A percentile compares a stretch with the other conserved stretches of the same genome.
These are phyloP conservation scores for Microtus pennsylvanicus DNA, from an alignment of 2,113 vertebrate genomes.

Conservation along the genomic window DNA sequence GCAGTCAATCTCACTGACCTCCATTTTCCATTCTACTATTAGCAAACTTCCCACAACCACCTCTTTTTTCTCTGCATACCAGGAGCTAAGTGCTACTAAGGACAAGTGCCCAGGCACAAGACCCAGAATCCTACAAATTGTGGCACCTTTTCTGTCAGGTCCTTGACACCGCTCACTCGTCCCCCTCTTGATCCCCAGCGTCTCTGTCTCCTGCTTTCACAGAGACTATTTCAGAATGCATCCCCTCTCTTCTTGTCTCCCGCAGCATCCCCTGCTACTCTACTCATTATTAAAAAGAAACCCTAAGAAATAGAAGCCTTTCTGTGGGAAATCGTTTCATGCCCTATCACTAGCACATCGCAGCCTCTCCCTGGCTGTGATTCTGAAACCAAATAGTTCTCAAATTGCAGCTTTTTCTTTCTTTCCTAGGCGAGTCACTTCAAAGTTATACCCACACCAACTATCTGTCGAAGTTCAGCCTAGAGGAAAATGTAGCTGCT, in stretches of 20 bases:
- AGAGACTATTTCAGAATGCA: slow-evolving; percentile 40
- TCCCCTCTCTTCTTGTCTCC: not conserved
- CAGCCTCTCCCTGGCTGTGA: not conserved
- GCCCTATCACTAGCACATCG: not conserved
- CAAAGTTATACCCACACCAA: not conserved
- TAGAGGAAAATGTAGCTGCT: not conserved
- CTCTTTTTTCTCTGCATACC: not conserved
- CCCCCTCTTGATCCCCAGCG: not conserved
- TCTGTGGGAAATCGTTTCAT: not conserved
- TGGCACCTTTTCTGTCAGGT: not conserved
- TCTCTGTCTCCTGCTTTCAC: not conserved
- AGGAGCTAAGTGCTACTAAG: not conserved
- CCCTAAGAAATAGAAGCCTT: slow-evolving; percentile 1
- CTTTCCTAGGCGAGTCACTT: not conserved
- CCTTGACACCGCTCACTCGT: not conserved
- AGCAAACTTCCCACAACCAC: not conserved
- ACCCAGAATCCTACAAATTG: not conserved
- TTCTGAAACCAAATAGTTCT: slow-evolving; percentile 22
- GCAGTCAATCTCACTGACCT: not conserved
- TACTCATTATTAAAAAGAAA: slow-evolving; percentile 16
- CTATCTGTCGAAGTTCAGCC: not conserved
- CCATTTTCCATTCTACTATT: not conserved
- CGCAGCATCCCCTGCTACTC: not conserved
- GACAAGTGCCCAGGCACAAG: not conserved
- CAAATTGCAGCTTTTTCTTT: slow-evolving; percentile 27